Evolutionary conservation across 2,888 invertebrate species (phyloP).

Genomic region (Brenthis hecate): DNA sequence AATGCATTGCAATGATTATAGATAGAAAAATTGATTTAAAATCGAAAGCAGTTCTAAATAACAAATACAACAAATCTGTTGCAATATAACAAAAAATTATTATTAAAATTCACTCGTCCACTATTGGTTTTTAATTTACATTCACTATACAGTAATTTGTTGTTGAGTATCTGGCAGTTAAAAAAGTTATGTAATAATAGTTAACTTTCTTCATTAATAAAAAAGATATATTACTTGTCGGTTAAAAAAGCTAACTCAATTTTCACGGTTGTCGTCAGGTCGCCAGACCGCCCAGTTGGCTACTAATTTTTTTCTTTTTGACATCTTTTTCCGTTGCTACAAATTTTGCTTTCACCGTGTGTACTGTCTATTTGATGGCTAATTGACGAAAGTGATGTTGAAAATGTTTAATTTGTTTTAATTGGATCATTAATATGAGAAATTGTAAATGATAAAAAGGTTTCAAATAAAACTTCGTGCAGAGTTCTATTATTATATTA

Average conservation of each 20-base stretch:
- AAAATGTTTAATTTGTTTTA: slow-evolving; percentile 31
- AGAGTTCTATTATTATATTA: too few relatives aligned
- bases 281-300: slow-evolving; percentile 34
- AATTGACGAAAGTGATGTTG: slow-evolving; percentile 40
- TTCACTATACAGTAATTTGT: slow-evolving; percentile 24
- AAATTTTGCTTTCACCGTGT: slow-evolving; percentile 70
- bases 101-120: slow-evolving; percentile 44
- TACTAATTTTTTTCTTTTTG: slow-evolving; percentile 32
- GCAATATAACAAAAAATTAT: background rate
- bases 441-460: background rate
- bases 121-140: slow-evolving; percentile 30
- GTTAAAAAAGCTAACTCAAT: slow-evolving; percentile 72
- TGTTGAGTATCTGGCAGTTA: slow-evolving; percentile 9
- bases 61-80: slow-evolving; percentile 10
- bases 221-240: slow-evolving; percentile 54
- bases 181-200: slow-evolving; percentile 57
- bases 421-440: slow-evolving; percentile 16
- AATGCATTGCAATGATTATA: slow-evolving; percentile 16
- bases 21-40: slow-evolving; percentile 7
- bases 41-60: slow-evolving; percentile 11
- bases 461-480: background rate
- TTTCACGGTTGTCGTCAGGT: slow-evolving; percentile 61
- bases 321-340: slow-evolving; percentile 46
- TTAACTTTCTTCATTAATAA: slow-evolving; percentile 67
- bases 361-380: slow-evolving; percentile 45